phyloP scores from a whole-genome alignment of 2,113 vertebrate genomes.

The Menidia beryllina region DNA sequence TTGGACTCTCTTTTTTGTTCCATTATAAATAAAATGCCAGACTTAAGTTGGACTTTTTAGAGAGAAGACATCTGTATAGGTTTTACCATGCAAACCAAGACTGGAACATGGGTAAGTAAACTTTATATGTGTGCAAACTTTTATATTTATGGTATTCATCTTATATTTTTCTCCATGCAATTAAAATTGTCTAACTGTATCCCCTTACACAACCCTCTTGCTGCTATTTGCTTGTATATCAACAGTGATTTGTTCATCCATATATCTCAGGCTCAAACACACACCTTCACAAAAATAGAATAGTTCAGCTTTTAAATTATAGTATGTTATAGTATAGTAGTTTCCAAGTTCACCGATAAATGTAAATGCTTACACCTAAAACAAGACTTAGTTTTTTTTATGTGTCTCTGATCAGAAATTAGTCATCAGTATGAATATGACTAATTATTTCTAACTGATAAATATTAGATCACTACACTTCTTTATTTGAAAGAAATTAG shows the following conservation, averaged over 20 bases:
- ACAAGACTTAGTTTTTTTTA: too few relatives aligned
- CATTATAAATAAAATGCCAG: neutral
- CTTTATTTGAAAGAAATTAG: too few relatives aligned
- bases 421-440: too few relatives aligned
- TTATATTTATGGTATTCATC: neutral
- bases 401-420: too few relatives aligned
- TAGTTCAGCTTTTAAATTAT: neutral
- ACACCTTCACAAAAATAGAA: neutral
- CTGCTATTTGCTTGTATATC: too few relatives aligned
- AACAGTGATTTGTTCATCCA: neutral
- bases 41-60: slow-evolving; percentile 4
- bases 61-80: slow-evolving; percentile 11
- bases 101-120: slow-evolving; percentile 61
- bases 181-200: too few relatives aligned
- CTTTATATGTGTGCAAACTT: neutral
- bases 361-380: slow-evolving; percentile 2
- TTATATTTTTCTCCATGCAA: too few relatives aligned
- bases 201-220: too few relatives aligned
- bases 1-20: neutral
- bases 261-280: neutral
- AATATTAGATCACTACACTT: too few relatives aligned
- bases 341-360: slow-evolving; percentile 7
- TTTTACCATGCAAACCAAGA: slow-evolving; percentile 7
- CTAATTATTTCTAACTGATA: too few relatives aligned
- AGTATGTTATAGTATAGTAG: neutral